Evolutionary conservation across 2,113 vertebrate species (phyloP).

Genomic region (Redunca redunca): DNA sequence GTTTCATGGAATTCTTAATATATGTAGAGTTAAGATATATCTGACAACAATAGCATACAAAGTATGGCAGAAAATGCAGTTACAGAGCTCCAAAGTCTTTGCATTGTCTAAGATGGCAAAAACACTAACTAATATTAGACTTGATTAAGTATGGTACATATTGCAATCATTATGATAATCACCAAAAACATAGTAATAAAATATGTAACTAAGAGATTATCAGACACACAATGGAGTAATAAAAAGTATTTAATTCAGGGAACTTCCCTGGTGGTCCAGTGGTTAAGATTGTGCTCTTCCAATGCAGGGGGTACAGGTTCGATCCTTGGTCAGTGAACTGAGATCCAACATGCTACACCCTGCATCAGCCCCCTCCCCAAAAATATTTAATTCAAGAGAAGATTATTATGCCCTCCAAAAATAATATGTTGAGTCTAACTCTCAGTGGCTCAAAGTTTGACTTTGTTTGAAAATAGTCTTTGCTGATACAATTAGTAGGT

Average conservation of each 20-base stretch:
- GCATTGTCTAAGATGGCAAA: background rate
- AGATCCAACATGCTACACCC: background rate
- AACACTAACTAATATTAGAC: background rate
- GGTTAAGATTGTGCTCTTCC: background rate
- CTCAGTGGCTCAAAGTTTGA: background rate
- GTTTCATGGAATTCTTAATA: background rate
- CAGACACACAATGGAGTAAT: too few relatives aligned
- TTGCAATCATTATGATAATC: background rate
- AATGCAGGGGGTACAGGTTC: background rate
- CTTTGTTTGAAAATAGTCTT: background rate
- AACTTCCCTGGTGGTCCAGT: background rate
- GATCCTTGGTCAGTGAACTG: background rate
- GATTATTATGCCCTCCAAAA: background rate
- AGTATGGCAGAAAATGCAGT: background rate
- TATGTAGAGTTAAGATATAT: background rate
- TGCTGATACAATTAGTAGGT: background rate
- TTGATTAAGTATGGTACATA: background rate
- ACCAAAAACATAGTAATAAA: background rate
- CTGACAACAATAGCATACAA: background rate
- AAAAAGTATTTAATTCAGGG: background rate
- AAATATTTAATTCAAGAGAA: background rate
- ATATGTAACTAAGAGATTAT: background rate
- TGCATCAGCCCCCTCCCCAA: background rate
- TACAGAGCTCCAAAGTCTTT: background rate
- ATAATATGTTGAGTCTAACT: background rate